Evolutionary conservation across 2,113 vertebrate species (phyloP).

Genomic region (Struthidea cinerea): DNA sequence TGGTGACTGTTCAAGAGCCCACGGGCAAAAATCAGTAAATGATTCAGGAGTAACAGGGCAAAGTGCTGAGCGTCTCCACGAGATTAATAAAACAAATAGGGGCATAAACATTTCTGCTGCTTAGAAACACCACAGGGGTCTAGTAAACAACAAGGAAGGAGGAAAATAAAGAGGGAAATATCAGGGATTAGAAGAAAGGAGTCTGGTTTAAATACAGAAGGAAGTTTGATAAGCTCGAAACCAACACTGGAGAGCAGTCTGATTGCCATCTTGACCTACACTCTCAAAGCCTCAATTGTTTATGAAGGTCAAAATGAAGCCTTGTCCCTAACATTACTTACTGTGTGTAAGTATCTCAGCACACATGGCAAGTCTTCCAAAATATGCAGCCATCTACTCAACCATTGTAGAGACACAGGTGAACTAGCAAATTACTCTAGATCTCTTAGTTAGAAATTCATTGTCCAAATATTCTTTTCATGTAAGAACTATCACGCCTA

Average conservation of each 20-base stretch:
- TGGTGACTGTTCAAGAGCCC: not conserved
- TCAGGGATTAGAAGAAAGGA: not conserved
- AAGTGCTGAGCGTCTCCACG: not conserved
- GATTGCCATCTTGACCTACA: not conserved
- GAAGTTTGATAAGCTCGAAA: not conserved
- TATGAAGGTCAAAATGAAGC: not conserved
- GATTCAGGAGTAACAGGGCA: not conserved
- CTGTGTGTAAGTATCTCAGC: not conserved
- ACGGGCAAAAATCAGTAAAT: not conserved
- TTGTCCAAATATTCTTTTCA: not conserved
- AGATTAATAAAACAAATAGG: not conserved
- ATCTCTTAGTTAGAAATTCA: not conserved
- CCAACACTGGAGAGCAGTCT: accelerated
- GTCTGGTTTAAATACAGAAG: not conserved
- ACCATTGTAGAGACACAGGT: not conserved
- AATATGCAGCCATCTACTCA: not conserved
- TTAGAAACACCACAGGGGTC: not conserved
- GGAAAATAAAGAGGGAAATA: not conserved
- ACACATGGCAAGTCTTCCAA: not conserved
- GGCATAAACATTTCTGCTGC: not conserved
- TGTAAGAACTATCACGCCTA: not conserved
- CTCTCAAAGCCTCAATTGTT: not conserved
- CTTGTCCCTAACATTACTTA: not conserved
- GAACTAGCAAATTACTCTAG: not conserved
- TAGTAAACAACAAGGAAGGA: not conserved